Percentiles rank a stretch among this genome's conserved stretches.
Conservation (phyloP, 2,888 invertebrate species). For the Perizoma flavofasciatum region DNA sequence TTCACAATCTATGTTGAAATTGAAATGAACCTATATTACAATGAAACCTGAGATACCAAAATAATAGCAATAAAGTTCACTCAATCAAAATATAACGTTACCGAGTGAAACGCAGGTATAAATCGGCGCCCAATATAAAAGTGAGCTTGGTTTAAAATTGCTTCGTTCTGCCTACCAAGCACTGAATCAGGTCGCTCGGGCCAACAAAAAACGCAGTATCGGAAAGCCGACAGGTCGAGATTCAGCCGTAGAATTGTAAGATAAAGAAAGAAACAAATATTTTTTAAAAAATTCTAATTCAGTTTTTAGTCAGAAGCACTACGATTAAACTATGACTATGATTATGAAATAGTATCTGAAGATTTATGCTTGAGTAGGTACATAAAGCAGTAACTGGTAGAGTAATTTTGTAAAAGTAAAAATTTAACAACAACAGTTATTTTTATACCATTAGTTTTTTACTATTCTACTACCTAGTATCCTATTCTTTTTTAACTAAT, state of each 20-base stretch:
- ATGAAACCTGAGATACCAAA: conserved; percentile 2
- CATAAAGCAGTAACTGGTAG: too few species aligned
- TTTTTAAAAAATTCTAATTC: neutral
- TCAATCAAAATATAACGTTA: conserved; percentile 41
- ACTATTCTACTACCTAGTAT: too few species aligned
- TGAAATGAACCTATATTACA: neutral
- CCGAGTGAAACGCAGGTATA: conserved; percentile 47
- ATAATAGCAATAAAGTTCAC: conserved; percentile 28
- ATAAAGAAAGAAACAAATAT: neutral
- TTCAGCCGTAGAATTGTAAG: conserved; percentile 33
- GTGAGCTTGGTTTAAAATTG: conserved; percentile 55
- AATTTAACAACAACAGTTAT: too few species aligned
- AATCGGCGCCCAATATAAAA: conserved; percentile 47
- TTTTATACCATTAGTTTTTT: too few species aligned
- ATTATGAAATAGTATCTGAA: too few species aligned
- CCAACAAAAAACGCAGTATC: conserved; percentile 52
- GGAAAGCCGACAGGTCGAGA: conserved; percentile 57
- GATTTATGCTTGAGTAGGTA: too few species aligned
- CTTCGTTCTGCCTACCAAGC: conserved; percentile 53
- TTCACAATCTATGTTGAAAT: too few species aligned
- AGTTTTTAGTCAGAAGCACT: too few species aligned
- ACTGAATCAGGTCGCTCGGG: conserved; percentile 40
- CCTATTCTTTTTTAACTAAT: too few species aligned
- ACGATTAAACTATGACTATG: too few species aligned
- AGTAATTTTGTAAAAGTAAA: too few species aligned